These are phyloP conservation scores for Lagopus muta DNA, from an alignment of 2,113 vertebrate species.

Conservation along the genomic window DNA sequence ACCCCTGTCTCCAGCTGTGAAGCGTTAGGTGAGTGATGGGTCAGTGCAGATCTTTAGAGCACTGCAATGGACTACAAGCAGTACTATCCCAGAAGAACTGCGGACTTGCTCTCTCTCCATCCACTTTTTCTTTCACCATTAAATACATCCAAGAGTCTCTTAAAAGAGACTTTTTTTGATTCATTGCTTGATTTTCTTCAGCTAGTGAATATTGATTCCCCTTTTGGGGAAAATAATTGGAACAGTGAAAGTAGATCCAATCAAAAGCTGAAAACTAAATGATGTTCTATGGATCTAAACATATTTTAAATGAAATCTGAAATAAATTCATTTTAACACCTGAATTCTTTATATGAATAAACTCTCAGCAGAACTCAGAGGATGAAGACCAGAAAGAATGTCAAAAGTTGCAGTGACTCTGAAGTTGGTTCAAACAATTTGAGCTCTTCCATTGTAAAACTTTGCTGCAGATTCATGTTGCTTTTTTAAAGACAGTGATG, in stretches of 20 bases:
- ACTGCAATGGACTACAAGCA: neutral
- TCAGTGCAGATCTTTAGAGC: neutral
- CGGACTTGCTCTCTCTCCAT: neutral
- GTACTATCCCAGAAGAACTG: neutral
- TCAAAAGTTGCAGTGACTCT: neutral
- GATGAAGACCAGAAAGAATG: neutral
- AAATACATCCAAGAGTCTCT: neutral
- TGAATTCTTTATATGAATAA: neutral
- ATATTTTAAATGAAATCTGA: neutral
- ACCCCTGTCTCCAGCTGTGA: neutral
- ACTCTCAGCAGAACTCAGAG: neutral
- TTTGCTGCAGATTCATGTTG: neutral
- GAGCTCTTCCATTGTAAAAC: neutral
- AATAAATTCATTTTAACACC: neutral
- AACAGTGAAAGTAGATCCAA: neutral
- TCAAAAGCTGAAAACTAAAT: slow-evolving; percentile 6
- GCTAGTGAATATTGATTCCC: neutral
- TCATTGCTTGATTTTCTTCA: neutral
- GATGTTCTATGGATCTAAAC: neutral
- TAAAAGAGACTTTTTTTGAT: neutral
- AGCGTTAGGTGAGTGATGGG: neutral
- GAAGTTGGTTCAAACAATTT: neutral
- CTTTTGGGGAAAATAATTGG: neutral
- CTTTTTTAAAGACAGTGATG: neutral
- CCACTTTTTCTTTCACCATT: neutral